Evolutionary conservation across 2,797 vertebrate genomes (phyloP).

Genomic region (Protosalanx chinensis): DNA sequence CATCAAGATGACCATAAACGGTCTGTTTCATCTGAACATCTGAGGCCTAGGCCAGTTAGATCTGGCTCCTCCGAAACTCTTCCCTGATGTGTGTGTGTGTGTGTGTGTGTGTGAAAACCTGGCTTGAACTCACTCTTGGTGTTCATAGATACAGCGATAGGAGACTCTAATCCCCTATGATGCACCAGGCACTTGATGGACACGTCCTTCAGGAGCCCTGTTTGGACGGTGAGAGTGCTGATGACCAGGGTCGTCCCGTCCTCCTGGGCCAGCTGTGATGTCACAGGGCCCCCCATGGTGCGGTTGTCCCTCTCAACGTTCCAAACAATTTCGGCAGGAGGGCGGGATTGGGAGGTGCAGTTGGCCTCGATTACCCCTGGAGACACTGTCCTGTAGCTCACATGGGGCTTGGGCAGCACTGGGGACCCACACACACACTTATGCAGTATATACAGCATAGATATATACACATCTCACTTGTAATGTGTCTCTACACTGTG

Average conservation of each 20-base stretch:
- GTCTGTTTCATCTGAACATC: background rate
- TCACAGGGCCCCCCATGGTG: constrained; percentile 68
- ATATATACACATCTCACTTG: background rate
- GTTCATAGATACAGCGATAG: constrained; percentile 80
- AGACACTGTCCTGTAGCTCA: constrained; percentile 74
- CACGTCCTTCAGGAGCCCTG: constrained; percentile 74
- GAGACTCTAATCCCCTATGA: constrained; percentile 76
- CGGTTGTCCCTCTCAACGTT: constrained; percentile 77
- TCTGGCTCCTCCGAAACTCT: background rate
- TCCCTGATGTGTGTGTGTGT: background rate
- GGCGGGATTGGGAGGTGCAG: constrained; percentile 73
- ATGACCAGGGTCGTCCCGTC: constrained; percentile 76
- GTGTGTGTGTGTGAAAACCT: background rate
- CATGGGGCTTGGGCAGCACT: constrained; percentile 81
- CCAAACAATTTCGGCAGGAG: constrained; percentile 75
- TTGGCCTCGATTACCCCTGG: constrained; percentile 78
- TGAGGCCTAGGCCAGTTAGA: background rate
- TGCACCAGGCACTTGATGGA: constrained; percentile 80
- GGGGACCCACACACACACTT: constrained; percentile 8
- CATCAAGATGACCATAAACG: background rate
- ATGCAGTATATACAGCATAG: background rate
- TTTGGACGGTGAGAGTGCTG: constrained; percentile 70
- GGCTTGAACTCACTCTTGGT: constrained; percentile 74
- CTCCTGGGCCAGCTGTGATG: constrained; percentile 44
- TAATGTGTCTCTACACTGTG: background rate